A percentile compares a stretch with the other conserved stretches of the same genome.
Conservation (phyloP, 1,140 invertebrate species). For the Pygmarrhopalites habei region DNA sequence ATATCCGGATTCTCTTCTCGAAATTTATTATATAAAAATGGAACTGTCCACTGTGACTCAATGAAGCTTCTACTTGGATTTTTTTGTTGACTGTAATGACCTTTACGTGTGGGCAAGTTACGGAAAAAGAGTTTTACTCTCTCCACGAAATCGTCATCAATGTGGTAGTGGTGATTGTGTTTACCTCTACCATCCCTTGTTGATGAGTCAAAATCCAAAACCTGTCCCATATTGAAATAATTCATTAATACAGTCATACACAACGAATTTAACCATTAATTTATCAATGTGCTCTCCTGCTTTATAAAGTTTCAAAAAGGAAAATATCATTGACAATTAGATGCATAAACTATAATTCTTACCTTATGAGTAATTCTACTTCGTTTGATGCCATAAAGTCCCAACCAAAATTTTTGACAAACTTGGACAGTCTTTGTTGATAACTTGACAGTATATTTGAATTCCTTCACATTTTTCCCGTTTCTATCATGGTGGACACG, state of each 20-base stretch:
- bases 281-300: background rate
- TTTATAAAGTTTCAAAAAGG: background rate
- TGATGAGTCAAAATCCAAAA: too few relatives aligned
- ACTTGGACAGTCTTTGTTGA: background rate
- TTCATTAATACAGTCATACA: background rate
- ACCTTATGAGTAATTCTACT: background rate
- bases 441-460: background rate
- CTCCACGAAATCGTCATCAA: background rate
- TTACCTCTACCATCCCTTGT: background rate
- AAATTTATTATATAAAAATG: background rate
- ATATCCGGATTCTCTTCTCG: background rate
- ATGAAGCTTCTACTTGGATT: background rate
- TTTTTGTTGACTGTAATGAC: background rate
- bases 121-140: background rate
- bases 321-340: background rate
- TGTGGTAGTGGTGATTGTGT: background rate
- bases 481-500: background rate
- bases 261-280: background rate
- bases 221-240: background rate
- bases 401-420: conserved; percentile 1
- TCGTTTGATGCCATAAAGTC: background rate
- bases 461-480: background rate
- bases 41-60: background rate
- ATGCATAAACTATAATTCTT: background rate
- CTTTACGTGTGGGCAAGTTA: background rate